A percentile compares a stretch with the other conserved stretches of the same genome.
Evolutionary conservation across 2,113 vertebrate species (phyloP).

Genomic region (Delphinus delphis): DNA sequence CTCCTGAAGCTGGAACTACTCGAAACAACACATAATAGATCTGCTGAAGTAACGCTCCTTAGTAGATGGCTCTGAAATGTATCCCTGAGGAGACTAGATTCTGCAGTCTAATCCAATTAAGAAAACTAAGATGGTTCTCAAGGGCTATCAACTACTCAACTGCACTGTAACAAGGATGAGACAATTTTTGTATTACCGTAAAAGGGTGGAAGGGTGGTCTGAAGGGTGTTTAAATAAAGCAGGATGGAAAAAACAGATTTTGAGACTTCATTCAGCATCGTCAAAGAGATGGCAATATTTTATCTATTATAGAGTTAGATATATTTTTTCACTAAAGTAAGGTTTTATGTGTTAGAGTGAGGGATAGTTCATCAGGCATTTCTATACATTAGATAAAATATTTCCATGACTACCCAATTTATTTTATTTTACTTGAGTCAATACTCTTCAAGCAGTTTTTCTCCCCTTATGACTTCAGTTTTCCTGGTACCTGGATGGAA

Average conservation of each 20-base stretch:
- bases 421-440: neutral
- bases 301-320: neutral
- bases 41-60: neutral
- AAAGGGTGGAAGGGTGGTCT: conserved; percentile 15
- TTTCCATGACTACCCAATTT: neutral
- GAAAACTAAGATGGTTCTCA: conserved; percentile 32
- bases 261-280: neutral
- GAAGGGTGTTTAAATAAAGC: conserved; percentile 9
- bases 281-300: neutral
- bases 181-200: neutral
- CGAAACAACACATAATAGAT: neutral
- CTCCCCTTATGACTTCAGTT: neutral
- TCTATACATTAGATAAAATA: conserved; percentile 7
- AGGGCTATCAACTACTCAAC: conserved; percentile 21
- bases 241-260: neutral
- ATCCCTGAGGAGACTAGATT: conserved; percentile 6
- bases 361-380: neutral
- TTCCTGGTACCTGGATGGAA: conserved; percentile 30
- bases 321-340: neutral
- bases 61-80: conserved; percentile 48
- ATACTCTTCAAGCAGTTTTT: neutral
- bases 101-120: conserved; percentile 54
- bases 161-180: conserved; percentile 28
- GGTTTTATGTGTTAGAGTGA: neutral
- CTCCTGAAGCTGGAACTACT: neutral